Conservation (phyloP, 2,888 invertebrate species). For the Sycophila texana region DNA sequence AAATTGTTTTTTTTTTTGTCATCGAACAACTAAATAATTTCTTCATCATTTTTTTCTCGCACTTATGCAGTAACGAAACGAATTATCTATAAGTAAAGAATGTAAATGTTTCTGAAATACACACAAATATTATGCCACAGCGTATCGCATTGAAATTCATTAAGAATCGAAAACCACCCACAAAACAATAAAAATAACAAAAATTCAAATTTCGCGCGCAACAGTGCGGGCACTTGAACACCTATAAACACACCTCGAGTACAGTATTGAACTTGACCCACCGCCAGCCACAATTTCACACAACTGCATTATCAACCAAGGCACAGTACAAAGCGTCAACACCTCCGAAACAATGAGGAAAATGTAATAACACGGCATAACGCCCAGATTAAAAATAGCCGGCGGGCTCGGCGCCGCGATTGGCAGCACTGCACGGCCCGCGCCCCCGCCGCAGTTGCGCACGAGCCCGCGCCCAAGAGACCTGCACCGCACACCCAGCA, state of each 20-base stretch:
- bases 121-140: too few species aligned
- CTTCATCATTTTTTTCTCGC: too few species aligned
- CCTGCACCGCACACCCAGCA: background rate
- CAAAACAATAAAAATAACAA: background rate
- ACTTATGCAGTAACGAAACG: too few species aligned
- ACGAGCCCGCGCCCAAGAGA: background rate
- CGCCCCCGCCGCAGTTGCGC: too few species aligned
- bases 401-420: background rate
- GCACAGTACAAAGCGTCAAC: background rate
- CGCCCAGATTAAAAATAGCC: background rate
- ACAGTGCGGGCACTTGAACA: background rate
- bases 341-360: background rate
- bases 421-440: too few species aligned
- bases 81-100: too few species aligned
- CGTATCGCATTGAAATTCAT: background rate
- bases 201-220: constrained; percentile 11
- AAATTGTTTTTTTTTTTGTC: too few species aligned
- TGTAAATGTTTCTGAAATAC: too few species aligned
- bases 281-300: background rate
- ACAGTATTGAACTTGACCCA: background rate
- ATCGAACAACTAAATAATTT: too few species aligned
- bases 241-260: background rate
- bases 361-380: too few species aligned
- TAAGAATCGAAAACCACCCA: too few species aligned
- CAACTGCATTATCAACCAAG: background rate